Percentiles rank a stretch among this genome's conserved stretches.
phyloP scores from a whole-genome alignment of 2,888 invertebrate species.

The Synanthedon tipuliformis region DNA sequence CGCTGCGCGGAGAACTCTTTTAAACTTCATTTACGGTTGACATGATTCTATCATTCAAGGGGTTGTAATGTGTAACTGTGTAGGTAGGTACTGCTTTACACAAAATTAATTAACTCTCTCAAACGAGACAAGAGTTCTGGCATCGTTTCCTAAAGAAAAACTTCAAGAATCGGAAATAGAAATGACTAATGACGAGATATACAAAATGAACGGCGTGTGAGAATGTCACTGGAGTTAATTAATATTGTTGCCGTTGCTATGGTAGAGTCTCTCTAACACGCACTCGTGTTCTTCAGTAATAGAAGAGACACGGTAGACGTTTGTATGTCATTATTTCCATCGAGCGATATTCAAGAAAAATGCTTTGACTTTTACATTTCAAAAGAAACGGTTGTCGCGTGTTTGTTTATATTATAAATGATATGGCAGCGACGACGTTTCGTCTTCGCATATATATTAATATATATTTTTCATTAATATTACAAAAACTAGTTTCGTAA shows the following conservation, averaged over 20 bases:
- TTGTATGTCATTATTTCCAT: conserved; percentile 43
- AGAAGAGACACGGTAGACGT: conserved; percentile 35
- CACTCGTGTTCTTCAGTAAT: conserved; percentile 27
- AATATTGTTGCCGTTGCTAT: conserved; percentile 36
- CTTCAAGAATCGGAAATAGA: conserved; percentile 58
- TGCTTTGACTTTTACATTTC: conserved; percentile 34
- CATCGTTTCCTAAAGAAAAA: conserved; percentile 41
- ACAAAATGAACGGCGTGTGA: conserved; percentile 57
- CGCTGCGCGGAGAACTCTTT: not conserved
- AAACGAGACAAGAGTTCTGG: conserved; percentile 44
- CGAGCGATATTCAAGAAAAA: conserved; percentile 35
- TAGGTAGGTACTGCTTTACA: conserved; percentile 39
- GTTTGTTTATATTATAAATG: conserved; percentile 31
- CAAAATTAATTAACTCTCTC: conserved; percentile 54
- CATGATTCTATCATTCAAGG: conserved; percentile 15
- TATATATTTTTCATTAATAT: not conserved
- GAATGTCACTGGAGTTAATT: conserved; percentile 54
- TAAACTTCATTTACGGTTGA: not conserved
- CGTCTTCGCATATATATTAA: not conserved
- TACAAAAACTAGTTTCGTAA: not conserved
- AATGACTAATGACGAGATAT: conserved; percentile 51
- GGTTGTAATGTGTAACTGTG: conserved; percentile 14
- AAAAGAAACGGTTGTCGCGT: conserved; percentile 23
- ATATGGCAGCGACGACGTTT: conserved; percentile 16
- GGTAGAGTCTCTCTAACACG: conserved; percentile 17